Base-by-base conservation (phyloP, 2,797 vertebrate genomes). In the Aphelocoma californica region DNA sequence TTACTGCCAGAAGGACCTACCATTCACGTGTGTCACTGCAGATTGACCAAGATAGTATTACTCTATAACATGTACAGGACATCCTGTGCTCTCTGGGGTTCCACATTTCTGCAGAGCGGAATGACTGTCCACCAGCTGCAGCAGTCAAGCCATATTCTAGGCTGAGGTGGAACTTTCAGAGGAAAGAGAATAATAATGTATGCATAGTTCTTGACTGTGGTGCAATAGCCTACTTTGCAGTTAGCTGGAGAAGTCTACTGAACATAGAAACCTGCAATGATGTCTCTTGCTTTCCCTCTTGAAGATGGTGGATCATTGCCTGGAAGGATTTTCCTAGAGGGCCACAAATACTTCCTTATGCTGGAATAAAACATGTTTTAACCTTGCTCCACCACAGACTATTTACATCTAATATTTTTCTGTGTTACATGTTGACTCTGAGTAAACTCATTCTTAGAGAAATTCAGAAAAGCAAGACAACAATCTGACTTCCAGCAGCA, bases 41-140 rank as follows among this genome's bases (percentile, higher is more conserved):
- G 48, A 47, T 4, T 23, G 12, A 64, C 38, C 25, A 45, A 38
- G 54, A 7, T 3, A 32, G 2, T 86, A 28, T 65, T 78, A 9
- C 32, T 31, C 6, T 53, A 0, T 70, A 38, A 25, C 5, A 12
- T n/a, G 5, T 9, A 32, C 40, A 21, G 51, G 45, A 10, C 14
- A 15, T 61, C 14, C 31, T 50, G 13, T 34, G 13, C 24, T 53
- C 26, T 45, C 20, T 62, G 34, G 7, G 8, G 3, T 20, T 64
- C 38, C 18, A 19, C 14, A 3, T 78, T 81, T 60, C 61, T 72
- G 34, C 14, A 48, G 29, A 60, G 14, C 38, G 62, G 32, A 62
- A 4, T 44, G 42, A 48, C 31, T 86, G 12, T 38, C 10, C 65
- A 2, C 40, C 26, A 51, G 40, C 28, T n/a, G 19, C 38, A 47